These are phyloP conservation scores for Sturnira hondurensis DNA, from an alignment of 2,113 vertebrate genomes.

Conservation along the genomic window DNA sequence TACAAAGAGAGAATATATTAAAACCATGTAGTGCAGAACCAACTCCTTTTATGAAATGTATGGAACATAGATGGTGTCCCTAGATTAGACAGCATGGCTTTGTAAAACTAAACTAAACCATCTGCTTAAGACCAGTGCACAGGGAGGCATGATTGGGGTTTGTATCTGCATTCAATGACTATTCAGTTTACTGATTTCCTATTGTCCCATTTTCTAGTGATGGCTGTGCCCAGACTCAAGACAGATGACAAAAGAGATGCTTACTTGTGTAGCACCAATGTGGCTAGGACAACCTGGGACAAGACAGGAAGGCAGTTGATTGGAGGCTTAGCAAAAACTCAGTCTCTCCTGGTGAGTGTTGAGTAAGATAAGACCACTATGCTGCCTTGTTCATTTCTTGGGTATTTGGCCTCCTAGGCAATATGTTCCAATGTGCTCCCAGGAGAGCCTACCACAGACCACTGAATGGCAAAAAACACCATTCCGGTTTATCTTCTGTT, in stretches of 20 bases:
- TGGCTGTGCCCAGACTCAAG: conserved; percentile 32
- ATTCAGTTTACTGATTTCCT: conserved; percentile 44
- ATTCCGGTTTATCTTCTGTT: background rate
- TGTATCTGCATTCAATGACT: conserved; percentile 43
- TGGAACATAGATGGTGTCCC: conserved; percentile 66
- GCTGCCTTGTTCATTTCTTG: background rate
- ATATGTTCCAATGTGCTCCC: background rate
- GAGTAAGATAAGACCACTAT: background rate
- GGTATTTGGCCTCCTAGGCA: background rate
- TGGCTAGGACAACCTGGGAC: background rate
- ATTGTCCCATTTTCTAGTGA: conserved; percentile 52
- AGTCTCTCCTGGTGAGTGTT: background rate
- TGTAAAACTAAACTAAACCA: conserved; percentile 76
- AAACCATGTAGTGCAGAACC: conserved; percentile 28
- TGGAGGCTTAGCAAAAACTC: background rate
- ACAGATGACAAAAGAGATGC: conserved; percentile 32
- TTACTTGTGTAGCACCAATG: background rate
- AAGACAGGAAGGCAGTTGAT: background rate
- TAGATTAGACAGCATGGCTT: conserved; percentile 68
- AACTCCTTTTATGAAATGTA: conserved; percentile 65
- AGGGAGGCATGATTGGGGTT: conserved; percentile 16
- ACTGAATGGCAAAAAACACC: background rate
- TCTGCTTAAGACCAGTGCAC: conserved; percentile 63
- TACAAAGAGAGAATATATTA: conserved; percentile 54
- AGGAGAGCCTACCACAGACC: background rate